Evolutionary conservation across 1,140 invertebrate genomes (phyloP).

Genomic region (Galendromus occidentalis): DNA sequence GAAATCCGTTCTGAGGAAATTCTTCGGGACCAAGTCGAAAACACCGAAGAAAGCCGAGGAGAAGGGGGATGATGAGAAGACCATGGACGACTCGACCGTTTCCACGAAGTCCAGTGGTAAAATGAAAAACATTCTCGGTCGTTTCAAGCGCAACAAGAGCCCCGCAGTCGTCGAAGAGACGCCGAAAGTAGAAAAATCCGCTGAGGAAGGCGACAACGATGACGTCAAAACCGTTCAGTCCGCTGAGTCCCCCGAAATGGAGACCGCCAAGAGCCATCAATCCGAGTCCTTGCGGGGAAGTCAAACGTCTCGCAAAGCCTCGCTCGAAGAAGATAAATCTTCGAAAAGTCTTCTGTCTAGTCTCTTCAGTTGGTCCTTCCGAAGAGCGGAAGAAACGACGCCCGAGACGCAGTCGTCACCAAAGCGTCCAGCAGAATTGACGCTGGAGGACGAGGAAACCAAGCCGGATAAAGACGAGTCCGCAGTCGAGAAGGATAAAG

Average conservation of each 20-base stretch:
- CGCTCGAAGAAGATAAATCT: neutral
- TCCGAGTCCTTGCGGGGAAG: neutral
- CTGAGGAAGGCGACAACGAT: neutral
- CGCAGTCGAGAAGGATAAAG: neutral
- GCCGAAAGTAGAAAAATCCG: neutral
- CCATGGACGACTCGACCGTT: too few species aligned
- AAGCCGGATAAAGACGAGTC: neutral
- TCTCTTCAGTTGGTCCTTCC: neutral
- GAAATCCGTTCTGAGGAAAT: too few species aligned
- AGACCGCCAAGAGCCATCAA: neutral
- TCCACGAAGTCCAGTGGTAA: too few species aligned
- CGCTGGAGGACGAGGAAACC: neutral
- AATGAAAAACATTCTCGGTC: too few species aligned
- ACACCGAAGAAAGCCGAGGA: too few species aligned
- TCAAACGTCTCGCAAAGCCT: neutral
- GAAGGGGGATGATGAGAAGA: too few species aligned
- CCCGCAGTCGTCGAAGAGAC: neutral
- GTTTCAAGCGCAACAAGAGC: too few species aligned
- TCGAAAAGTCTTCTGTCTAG: neutral
- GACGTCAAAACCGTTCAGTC: neutral
- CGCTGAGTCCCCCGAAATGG: neutral
- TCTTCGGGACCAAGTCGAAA: too few species aligned
- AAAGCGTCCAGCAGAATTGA: neutral
- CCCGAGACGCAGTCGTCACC: neutral
- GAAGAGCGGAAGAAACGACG: neutral